Evolutionary conservation across 2,113 vertebrate species (phyloP), one percentile per base, ranked within the genome.

Genomic region (Zosterops japonicus): DNA sequence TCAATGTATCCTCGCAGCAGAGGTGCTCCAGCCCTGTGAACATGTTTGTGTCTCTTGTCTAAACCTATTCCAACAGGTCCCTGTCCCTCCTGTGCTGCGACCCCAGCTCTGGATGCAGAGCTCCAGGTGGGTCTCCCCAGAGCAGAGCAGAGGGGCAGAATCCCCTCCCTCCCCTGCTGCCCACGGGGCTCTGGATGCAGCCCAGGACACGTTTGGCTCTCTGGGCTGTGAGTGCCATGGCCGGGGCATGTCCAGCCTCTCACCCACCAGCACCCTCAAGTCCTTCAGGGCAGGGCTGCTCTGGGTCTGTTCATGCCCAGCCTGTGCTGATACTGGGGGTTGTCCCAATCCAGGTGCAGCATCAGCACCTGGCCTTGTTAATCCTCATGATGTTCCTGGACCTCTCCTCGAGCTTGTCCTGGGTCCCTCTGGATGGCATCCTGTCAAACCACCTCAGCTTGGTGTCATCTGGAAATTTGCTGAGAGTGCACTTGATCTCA

Each of bases 41-140:
- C 3, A 14, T 57, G 11, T 70, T 76, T 3, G 12, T 80, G 33
- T 11, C n/a, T 3, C 17, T 23, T 2, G 33, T 71, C 44, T 87
- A 21, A 0, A 3, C 69, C 22, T 0, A 0, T 28, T 74, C 8
- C 60, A 44, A 2, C 52, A 59, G 59, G 4, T 68, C 53, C 36
- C 14, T 52, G 53, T 77, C 36, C 14, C 2, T 69, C 7, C 72
- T 1, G 3, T 77, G 72, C 53, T 5, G 39, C 36, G 27, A 50
- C 36, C 83, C 63, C 83, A 86, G 72, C 1, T 3, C 63, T 77
- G 63, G 61, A 1, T 77, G 83, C 59, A 84, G 41, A 3, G 50
- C 52, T 86, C 44, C 83, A 76, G 71, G 36, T 42, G 83, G 61
- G 61, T 76, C 35, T 68, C 25, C 67, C 3, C 35, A 86, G 61